phyloP scores from a whole-genome alignment of 1,140 invertebrate genomes.

The Euschistus heros region DNA sequence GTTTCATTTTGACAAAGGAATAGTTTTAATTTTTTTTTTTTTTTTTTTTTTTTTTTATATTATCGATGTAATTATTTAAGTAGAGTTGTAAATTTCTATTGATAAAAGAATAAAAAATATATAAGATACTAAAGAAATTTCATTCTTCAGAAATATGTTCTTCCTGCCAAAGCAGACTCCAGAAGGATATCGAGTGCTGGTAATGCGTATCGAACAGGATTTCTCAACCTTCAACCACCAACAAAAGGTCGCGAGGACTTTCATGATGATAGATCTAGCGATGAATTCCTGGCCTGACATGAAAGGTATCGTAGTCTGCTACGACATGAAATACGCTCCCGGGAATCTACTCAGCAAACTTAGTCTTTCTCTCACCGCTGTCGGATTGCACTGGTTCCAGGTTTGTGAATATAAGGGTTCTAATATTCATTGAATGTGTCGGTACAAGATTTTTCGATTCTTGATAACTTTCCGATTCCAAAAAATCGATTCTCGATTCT shows the following conservation, averaged over 20 bases:
- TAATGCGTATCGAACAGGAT: neutral
- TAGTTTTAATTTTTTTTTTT: too few relatives aligned
- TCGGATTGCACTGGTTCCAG: neutral
- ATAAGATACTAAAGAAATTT: too few relatives aligned
- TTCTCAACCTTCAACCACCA: neutral
- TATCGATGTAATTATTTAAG: too few relatives aligned
- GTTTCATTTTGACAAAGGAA: too few relatives aligned
- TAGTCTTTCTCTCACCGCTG: neutral
- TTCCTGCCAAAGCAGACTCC: neutral
- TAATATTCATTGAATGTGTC: too few relatives aligned
- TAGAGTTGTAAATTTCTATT: too few relatives aligned
- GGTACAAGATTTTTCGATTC: too few relatives aligned
- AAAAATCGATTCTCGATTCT: too few relatives aligned
- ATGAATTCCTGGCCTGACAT: neutral
- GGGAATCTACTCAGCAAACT: neutral
- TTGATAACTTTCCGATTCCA: too few relatives aligned
- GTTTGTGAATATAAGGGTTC: neutral
- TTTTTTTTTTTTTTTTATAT: too few relatives aligned
- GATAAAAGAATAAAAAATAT: too few relatives aligned
- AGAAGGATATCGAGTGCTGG: neutral
- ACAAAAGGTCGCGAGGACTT: neutral
- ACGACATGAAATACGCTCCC: neutral
- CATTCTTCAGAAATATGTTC: neutral
- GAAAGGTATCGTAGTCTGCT: neutral
- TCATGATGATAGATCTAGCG: neutral